Conservation (phyloP, 2,888 invertebrate species). For the Craniophora ligustri region DNA sequence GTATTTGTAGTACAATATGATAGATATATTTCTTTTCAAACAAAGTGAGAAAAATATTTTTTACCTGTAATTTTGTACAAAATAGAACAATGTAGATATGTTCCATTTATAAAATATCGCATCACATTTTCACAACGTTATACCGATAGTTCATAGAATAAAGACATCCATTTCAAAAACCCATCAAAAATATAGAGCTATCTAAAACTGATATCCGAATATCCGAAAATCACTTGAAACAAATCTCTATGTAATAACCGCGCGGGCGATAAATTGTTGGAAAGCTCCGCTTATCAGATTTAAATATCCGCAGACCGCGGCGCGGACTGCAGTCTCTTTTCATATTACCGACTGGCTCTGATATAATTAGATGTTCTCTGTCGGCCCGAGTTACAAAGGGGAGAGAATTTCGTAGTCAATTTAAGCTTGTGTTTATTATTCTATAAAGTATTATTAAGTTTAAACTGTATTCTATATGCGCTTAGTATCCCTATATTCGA, state of each 20-base stretch:
- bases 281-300: slow-evolving; percentile 54
- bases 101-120: slow-evolving; percentile 14
- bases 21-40: no score
- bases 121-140: slow-evolving; percentile 8
- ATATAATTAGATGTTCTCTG: slow-evolving; percentile 64
- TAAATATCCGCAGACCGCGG: slow-evolving; percentile 51
- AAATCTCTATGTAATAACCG: slow-evolving; percentile 46
- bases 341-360: slow-evolving; percentile 60
- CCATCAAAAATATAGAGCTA: slow-evolving; percentile 32
- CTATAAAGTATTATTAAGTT: slow-evolving; percentile 65
- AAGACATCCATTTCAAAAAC: slow-evolving; percentile 25
- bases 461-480: no score
- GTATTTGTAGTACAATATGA: no score
- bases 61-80: background rate
- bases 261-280: slow-evolving; percentile 47
- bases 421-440: slow-evolving; percentile 33
- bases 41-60: no score
- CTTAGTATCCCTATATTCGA: background rate
- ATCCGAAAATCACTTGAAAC: slow-evolving; percentile 41
- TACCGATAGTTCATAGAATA: slow-evolving; percentile 13
- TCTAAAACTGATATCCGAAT: slow-evolving; percentile 33
- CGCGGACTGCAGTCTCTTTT: slow-evolving; percentile 60
- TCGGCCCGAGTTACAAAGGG: slow-evolving; percentile 7
- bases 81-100: slow-evolving; percentile 4
- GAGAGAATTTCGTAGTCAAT: background rate